Evolutionary conservation across 2,797 vertebrate genomes (phyloP), one percentile per base, ranked within the genome.

Genomic region (Sebastes taczanowskii): DNA sequence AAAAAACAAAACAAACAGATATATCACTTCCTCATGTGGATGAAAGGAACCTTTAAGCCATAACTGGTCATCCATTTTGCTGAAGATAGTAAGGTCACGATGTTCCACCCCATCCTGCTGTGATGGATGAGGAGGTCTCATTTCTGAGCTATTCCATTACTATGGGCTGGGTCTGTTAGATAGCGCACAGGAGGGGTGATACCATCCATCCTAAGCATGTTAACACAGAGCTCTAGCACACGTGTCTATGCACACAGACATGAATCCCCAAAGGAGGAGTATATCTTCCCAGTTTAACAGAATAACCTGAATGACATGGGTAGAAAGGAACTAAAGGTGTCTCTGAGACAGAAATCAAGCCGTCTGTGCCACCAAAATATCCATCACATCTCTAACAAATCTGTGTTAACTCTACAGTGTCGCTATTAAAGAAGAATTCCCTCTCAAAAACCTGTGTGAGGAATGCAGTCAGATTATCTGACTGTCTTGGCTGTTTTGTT

Each of bases 61-160:
- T 61, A 81, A 78, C 53, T 70, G 72, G 22, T 75, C 49, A 81
- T 86, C 76, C 6, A 8, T 83, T 78, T 81, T 74, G n/a, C 32
- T 7, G 42, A 35, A 65, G 67, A 67, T 9, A 32, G 42, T 52
- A 70, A 82, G 74, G 74, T 83, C 68, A 80, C 14, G 4, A 20
- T 2, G 9, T 60, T 78, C 65, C 29, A 68, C 3, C 71, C 7
- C 7, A 84, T 56, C 60, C 65, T 22, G 52, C 80, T 69, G 81
- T 88, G 81, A 86, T 83, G 58, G 55, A 91, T 60, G 77, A 87
- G 66, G 62, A 71, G 29, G 13, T 58, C 59, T 86, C n/a, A 38
- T 78, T 82, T 80, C 72, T 73, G 71, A 76, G 60, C 55, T 76
- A 49, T 53, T 83, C 30, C 71, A 78, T 81, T 78, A 34, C 78